Evolutionary conservation across 2,888 invertebrate species (phyloP), one percentile per base, ranked within the genome.

Genomic region (Dolichopus griseipennis): DNA sequence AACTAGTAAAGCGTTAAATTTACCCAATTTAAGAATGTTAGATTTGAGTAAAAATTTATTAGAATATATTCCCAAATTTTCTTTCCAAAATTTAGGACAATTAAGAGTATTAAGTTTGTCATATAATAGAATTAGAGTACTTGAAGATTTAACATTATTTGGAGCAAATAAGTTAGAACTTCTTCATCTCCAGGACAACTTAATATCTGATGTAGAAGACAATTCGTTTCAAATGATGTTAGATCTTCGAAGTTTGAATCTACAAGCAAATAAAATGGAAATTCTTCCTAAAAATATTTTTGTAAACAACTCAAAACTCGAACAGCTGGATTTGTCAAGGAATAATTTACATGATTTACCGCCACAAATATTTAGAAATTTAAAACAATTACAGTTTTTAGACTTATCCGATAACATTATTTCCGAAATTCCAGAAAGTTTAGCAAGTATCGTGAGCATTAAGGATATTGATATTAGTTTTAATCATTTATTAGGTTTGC

Each of bases 381-480:
- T 85, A 66, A 84, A 88, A 71, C 85, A 89, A 64, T 83, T 94
- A 65, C 88, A 91, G 79, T 85, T 86, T 72, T 79, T 94, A 37
- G 90, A 92, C 78, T 85, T 90, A 67, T 92, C 93, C 0, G 87
- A 90, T 69, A 95, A 95, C 78, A 86, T 86, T 68, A 80, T 95
- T 66, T 84, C 86, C 22, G 86, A 88, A 75, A 83, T 94, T 70
- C 92, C 93, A 5, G 82, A 85, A 67, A 88, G 89, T 43, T 80
- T 93, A 67, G 87, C 87, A 68, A 86, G 87, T 71, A 82, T 93
- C 72, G 84, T 86, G 33, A 86, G 86, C 72, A 81, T 95, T 21
- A 87, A 88, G 77, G 83, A 88, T 68, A 83, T 94, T 65, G 92
- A 94, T 78, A 83, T 93, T 69, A 91, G 91, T 76, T 87, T 87